Evolutionary conservation across 2,888 invertebrate genomes (phyloP).

Genomic region (Nemurella pictetii): DNA sequence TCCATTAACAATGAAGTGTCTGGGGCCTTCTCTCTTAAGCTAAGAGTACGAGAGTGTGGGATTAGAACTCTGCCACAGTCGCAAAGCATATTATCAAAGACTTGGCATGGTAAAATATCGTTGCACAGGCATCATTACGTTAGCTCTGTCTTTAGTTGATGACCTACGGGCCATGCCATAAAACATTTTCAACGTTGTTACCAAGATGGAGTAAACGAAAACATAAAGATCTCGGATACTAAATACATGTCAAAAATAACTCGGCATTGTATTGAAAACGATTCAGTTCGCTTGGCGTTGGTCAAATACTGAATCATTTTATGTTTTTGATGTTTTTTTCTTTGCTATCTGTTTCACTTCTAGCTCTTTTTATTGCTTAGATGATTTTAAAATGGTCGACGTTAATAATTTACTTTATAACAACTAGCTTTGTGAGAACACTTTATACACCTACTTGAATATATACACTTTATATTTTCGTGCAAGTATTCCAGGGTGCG

Average conservation of each 20-base stretch:
- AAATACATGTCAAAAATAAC: not conserved
- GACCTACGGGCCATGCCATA: not conserved
- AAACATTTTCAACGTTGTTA: slow-evolving; percentile 2
- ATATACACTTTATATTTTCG: not conserved
- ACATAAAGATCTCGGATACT: slow-evolving; percentile 10
- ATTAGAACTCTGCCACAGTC: not conserved
- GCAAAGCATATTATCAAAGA: not conserved
- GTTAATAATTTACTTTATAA: not conserved
- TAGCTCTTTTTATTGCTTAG: too few relatives aligned
- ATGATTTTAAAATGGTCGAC: not conserved
- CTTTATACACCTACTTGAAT: not conserved
- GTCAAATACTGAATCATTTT: not conserved
- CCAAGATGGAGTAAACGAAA: slow-evolving; percentile 12
- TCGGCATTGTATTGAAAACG: not conserved
- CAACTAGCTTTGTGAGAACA: not conserved
- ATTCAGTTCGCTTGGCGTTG: not conserved
- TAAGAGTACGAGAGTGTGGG: not conserved
- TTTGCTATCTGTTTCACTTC: not conserved
- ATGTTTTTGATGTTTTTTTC: not conserved
- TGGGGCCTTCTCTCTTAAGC: not conserved
- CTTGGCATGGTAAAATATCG: slow-evolving; percentile 13
- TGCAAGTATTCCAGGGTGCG: not conserved
- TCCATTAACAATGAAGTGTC: slow-evolving; percentile 22
- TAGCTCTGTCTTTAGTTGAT: slow-evolving; percentile 21
- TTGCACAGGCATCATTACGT: not conserved